Evolutionary conservation across 2,888 invertebrate genomes (phyloP), one percentile per base, ranked within the genome.

Genomic region (Hirtodrosophila trivittata): DNA sequence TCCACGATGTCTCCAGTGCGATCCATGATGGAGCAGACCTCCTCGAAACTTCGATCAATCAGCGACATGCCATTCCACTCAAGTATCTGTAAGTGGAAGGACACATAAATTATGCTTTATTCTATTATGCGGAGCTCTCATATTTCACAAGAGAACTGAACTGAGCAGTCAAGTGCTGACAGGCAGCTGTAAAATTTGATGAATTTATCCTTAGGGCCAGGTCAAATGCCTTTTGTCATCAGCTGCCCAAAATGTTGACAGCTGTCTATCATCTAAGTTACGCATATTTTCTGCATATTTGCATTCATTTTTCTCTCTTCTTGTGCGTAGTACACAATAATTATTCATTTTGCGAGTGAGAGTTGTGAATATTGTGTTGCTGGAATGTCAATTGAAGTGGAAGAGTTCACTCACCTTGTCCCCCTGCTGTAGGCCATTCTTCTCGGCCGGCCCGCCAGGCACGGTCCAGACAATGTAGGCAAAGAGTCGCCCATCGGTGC

Each of bases 381-480:
- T n/a, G 32, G 32, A 37, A 26, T 39, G 38, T 28, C 47, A 39
- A 3, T 25, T 25, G 25, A 6, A n/a, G n/a, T n/a, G 25, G 30
- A 49, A 30, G 6, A 21, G 67, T 32, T 18, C 35, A 66, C 87
- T 88, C 92, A 95, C 95, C 93, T 96, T 96, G 91, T 97, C 96
- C 82, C 97, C 97, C 90, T 96, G 96, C 87, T 95, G 94, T 68
- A 98, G 92, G 47, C 97, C 97, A 45, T 95, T 96, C 88, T 96
- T 94, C 90, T 97, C 97, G 0, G 98, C 98, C 18, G 97, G 96
- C 25, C 98, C 97, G 38, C 97, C 96, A 8, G 96, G 96, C 67
- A 97, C 96, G 2, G 97, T 97, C 95, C 97, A 97, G 59, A 97
- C 96, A 88, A 97, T 95, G 89, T 96, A 95, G 41, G 97, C 97